Conservation (phyloP, 2,113 vertebrate species). For the Nibea coibor region DNA sequence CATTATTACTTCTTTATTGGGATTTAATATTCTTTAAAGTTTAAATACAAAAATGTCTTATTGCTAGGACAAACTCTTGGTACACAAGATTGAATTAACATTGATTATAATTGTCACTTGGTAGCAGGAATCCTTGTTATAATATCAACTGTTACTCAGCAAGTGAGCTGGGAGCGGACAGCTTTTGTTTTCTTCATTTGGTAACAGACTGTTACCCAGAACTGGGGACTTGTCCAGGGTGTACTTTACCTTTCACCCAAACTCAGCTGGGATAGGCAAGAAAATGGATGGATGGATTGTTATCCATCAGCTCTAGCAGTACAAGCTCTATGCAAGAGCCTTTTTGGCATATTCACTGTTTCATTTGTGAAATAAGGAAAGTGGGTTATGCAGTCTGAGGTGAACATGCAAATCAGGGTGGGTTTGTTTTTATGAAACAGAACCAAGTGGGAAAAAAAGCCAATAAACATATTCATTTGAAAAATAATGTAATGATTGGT, state of each 20-base stretch:
- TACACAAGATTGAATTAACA: neutral
- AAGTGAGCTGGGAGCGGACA: neutral
- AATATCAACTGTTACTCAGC: neutral
- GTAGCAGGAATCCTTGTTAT: neutral
- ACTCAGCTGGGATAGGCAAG: too few relatives aligned
- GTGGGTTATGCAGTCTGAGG: neutral
- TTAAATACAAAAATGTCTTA: neutral
- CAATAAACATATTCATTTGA: conserved; percentile 37
- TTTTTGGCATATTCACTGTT: neutral
- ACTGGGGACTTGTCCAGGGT: too few relatives aligned
- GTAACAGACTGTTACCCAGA: neutral
- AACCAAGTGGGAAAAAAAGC: conserved; percentile 37
- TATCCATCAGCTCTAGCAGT: neutral
- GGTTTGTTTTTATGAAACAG: neutral
- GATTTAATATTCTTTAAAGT: neutral
- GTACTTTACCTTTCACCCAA: too few relatives aligned
- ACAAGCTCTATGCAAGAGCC: neutral
- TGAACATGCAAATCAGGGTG: too few relatives aligned
- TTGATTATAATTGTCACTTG: neutral
- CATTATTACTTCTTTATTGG: neutral
- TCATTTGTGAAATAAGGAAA: neutral
- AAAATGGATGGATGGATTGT: too few relatives aligned
- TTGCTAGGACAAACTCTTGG: neutral
- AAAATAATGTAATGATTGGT: conserved; percentile 71
- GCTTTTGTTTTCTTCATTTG: neutral